Conservation (phyloP, 2,113 vertebrate species). For the Gopherus evgoodei region DNA sequence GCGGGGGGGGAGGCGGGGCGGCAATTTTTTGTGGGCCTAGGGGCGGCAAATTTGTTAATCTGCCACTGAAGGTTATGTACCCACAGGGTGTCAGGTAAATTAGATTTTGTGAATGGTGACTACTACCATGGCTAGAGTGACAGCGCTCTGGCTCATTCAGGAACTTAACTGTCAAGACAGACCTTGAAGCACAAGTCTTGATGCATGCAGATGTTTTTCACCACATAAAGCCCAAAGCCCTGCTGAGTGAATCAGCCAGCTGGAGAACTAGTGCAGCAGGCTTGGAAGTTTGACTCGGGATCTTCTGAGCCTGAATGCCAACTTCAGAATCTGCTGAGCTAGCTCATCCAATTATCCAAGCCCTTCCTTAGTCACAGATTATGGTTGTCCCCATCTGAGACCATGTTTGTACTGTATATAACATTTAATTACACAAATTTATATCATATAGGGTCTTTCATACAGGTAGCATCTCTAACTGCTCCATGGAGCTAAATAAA, state of each 20-base stretch:
- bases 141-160: slow-evolving; percentile 36
- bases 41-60: too few relatives aligned
- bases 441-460: not conserved
- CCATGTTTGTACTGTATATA: not conserved
- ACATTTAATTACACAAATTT: not conserved
- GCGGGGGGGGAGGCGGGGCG: too few relatives aligned
- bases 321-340: slow-evolving; percentile 24
- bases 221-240: slow-evolving; percentile 34
- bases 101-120: not conserved
- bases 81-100: not conserved
- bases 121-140: not conserved
- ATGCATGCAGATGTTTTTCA: not conserved
- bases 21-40: too few relatives aligned
- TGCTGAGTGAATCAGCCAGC: not conserved
- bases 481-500: not conserved
- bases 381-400: not conserved
- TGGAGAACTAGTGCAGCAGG: slow-evolving; percentile 25
- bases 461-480: not conserved
- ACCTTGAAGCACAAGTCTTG: slow-evolving; percentile 3
- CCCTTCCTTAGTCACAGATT: slow-evolving; percentile 6
- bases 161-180: slow-evolving; percentile 14
- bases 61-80: not conserved
- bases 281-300: slow-evolving; percentile 8
- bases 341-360: not conserved
- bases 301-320: not conserved